Percentiles rank a stretch among this genome's conserved stretches.
Evolutionary conservation across 2,113 vertebrate species (phyloP).

Genomic region (Cochlearius cochlearius): DNA sequence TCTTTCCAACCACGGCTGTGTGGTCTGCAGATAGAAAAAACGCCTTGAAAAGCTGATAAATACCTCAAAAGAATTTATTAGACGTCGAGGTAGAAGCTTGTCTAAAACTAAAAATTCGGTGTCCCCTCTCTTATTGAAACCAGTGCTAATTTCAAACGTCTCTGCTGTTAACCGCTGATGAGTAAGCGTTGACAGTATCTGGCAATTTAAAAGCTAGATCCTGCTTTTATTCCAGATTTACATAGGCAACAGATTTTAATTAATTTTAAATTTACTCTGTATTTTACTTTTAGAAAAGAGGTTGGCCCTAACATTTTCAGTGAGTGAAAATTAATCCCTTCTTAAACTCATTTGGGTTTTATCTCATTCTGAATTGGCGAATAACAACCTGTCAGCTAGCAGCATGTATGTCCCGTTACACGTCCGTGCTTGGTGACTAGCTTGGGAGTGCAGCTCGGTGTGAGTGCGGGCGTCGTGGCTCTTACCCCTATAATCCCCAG

Average conservation of each 20-base stretch:
- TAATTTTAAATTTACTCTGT: background rate
- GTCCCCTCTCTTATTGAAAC: background rate
- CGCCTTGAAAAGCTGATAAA: fast-evolving
- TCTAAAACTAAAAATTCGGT: background rate
- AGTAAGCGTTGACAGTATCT: background rate
- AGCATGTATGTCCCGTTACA: fast-evolving
- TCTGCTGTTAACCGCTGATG: background rate
- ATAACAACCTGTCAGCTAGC: fast-evolving
- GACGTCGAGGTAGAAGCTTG: background rate
- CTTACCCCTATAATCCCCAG: background rate
- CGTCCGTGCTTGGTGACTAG: fast-evolving
- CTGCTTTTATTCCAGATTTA: background rate
- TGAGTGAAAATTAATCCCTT: background rate
- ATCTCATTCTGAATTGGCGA: background rate
- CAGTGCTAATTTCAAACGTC: background rate
- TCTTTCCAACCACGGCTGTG: background rate
- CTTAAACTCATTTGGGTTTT: background rate
- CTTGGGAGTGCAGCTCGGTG: background rate
- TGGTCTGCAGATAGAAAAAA: background rate
- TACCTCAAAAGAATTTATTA: background rate
- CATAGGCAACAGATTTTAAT: background rate
- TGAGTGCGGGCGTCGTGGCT: background rate
- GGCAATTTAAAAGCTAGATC: background rate
- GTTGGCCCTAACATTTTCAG: background rate
- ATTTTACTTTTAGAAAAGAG: background rate